Evolutionary conservation across 2,113 vertebrate species (phyloP), one percentile per base, ranked within the genome.

Genomic region (Sakesphorus luctuosus): DNA sequence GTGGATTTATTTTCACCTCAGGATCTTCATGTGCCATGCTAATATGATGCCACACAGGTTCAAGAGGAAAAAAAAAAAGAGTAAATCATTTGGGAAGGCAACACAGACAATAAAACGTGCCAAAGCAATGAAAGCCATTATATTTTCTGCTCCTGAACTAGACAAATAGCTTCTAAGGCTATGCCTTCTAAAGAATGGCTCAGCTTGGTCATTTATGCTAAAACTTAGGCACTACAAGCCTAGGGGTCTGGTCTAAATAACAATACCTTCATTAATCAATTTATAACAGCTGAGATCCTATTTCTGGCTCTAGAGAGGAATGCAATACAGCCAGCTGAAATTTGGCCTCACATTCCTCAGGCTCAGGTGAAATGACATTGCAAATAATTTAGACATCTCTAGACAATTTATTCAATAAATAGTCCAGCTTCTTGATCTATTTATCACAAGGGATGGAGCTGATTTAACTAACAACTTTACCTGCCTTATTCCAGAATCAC

Each of bases 1-100:
- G 29, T 89, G 83, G 95, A 95, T 95, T 93, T 96, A 86, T 95
- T 96, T 96, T 92, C 44, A 96, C 89, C 90, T 96, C 97, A 63
- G 95, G 89, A 95, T 76, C 88, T 82, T 91, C 87, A 78, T 93
- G 20, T 93, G 84, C 62, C 92, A 90, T 47, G 55, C 28, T 84
- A 63, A 35, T 43, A 18, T 31, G 77, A 93, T 74, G 61, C 77
- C 63, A 73, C 59, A 90, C 78, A 89, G 94, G 95, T 96, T 93
- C 68, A 77, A 50, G 36, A 80, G 17, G 7, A 2, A 20, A 35
- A 56, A 49, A 18, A 33, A 47, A 44, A n/a, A n/a, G n/a, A 18
- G 23, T 79, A 77, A 87, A 50, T 46, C 16, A 92, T 77, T 53
- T 90, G 52, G 61, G 59, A 52, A 94, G 71, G 40, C 43, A 92